phyloP scores from a whole-genome alignment of 2,888 invertebrate species.

The Chrysomela aeneicollis region DNA sequence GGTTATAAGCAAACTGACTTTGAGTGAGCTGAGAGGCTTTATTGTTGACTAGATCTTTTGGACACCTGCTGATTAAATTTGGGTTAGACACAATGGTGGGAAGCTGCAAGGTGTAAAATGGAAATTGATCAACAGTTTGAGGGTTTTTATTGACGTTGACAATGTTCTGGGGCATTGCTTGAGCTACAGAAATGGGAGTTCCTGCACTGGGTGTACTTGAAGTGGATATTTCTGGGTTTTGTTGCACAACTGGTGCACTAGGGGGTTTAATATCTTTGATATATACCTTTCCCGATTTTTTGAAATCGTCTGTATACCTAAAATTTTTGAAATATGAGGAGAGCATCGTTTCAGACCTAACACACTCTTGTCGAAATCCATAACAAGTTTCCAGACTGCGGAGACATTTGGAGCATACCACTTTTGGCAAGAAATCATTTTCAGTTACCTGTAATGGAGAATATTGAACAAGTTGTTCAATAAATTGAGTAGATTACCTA shows the following conservation, averaged over 20 bases:
- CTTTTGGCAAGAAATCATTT: constrained; percentile 74
- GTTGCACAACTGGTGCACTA: constrained; percentile 23
- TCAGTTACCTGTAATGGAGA: constrained; percentile 66
- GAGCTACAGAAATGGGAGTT: constrained; percentile 21
- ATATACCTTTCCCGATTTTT: constrained; percentile 70
- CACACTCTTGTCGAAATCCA: constrained; percentile 71
- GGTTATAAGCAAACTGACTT: constrained; percentile 50
- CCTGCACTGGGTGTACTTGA: constrained; percentile 27
- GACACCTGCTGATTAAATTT: constrained; percentile 32
- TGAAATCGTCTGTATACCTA: constrained; percentile 68
- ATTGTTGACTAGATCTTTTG: constrained; percentile 33
- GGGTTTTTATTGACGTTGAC: constrained; percentile 31
- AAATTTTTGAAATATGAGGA: constrained; percentile 71
- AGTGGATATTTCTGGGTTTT: constrained; percentile 32
- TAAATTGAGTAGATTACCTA: constrained; percentile 51
- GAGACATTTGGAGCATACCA: constrained; percentile 71
- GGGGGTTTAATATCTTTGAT: constrained; percentile 63
- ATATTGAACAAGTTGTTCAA: constrained; percentile 15
- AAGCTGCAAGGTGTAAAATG: constrained; percentile 51
- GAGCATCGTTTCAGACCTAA: constrained; percentile 72
- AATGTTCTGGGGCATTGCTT: constrained; percentile 25
- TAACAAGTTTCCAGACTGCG: constrained; percentile 69
- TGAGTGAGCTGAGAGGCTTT: constrained; percentile 36
- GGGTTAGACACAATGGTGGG: constrained; percentile 48
- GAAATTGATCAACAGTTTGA: constrained; percentile 34